A percentile compares a stretch with the other conserved stretches of the same genome.
Evolutionary conservation across 1,140 invertebrate species (phyloP).

Genomic region (Panonychus citri): DNA sequence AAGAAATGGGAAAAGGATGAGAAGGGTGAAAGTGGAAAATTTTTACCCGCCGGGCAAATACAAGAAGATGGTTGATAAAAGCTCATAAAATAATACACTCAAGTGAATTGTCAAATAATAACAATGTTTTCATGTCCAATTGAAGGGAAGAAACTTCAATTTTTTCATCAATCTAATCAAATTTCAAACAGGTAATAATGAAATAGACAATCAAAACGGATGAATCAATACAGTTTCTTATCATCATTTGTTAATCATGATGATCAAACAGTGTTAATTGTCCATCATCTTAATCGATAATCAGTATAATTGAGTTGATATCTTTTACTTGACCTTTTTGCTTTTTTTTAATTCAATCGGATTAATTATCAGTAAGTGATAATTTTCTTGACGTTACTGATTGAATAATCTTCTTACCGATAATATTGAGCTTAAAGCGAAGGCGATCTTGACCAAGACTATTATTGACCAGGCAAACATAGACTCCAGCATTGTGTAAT

Average conservation of each 20-base stretch:
- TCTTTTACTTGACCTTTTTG: not conserved
- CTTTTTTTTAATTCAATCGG: not conserved
- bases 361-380: not conserved
- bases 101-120: too few species aligned
- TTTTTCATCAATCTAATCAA: too few species aligned
- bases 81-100: too few species aligned
- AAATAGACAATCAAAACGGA: too few species aligned
- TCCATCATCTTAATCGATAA: not conserved
- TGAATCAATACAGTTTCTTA: not conserved
- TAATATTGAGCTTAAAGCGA: not conserved
- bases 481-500: constrained; percentile 31
- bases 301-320: not conserved
- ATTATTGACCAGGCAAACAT: constrained; percentile 49
- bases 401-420: not conserved
- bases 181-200: too few species aligned
- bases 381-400: not conserved
- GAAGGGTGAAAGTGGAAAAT: too few species aligned
- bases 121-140: too few species aligned
- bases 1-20: too few species aligned
- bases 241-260: not conserved
- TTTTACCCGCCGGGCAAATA: too few species aligned
- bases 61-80: too few species aligned
- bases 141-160: too few species aligned
- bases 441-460: constrained; percentile 37
- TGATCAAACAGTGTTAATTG: not conserved